These are phyloP conservation scores for Calycopis cecrops DNA, from an alignment of 1,140 invertebrate species.

Conservation along the genomic window DNA sequence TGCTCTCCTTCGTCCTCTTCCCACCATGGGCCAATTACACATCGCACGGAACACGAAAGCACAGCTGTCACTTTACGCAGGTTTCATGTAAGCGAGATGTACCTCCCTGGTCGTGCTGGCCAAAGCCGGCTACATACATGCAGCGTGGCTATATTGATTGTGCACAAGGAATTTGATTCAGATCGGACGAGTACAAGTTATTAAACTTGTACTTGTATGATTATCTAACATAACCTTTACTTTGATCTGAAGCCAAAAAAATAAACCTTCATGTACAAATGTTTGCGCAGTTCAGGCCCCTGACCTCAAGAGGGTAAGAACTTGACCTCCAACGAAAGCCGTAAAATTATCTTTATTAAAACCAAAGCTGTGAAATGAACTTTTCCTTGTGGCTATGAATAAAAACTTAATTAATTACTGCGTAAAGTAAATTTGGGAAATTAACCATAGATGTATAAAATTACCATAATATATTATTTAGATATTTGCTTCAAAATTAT, in stretches of 20 bases:
- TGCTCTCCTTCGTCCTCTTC: too few species aligned
- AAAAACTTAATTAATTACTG: slow-evolving; percentile 6
- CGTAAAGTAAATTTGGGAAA: neutral
- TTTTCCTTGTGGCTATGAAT: neutral
- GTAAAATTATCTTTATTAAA: slow-evolving; percentile 8
- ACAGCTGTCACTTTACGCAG: too few species aligned
- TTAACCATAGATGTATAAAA: slow-evolving; percentile 1
- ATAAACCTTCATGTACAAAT: neutral
- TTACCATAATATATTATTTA: neutral
- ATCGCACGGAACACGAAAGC: too few species aligned
- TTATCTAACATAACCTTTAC: neutral
- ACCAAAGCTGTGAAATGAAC: neutral
- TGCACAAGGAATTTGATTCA: too few species aligned
- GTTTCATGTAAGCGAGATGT: too few species aligned
- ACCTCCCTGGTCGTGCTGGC: too few species aligned
- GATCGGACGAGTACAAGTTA: too few species aligned
- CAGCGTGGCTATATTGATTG: too few species aligned
- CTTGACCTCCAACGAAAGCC: neutral
- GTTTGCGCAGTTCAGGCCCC: neutral
- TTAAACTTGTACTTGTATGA: too few species aligned
- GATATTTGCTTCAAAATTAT: neutral
- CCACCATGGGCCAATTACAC: too few species aligned
- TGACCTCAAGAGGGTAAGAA: neutral
- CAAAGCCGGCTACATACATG: too few species aligned
- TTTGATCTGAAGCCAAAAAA: slow-evolving; percentile 3